These are phyloP conservation scores for Strix uralensis DNA, from an alignment of 2,113 vertebrate species.

Conservation along the genomic window DNA sequence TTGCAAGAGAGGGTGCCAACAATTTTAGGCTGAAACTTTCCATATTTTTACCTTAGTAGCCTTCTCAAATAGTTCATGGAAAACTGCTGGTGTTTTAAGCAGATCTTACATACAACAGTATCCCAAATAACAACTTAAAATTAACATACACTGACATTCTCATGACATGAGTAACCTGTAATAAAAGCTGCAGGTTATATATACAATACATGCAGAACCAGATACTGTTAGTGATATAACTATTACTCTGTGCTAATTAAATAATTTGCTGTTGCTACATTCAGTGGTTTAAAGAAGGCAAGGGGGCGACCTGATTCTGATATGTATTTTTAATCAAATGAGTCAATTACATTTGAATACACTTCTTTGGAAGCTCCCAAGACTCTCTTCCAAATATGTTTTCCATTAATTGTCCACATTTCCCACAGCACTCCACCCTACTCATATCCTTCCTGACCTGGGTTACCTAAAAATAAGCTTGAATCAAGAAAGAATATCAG, in stretches of 20 bases:
- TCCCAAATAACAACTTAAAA: neutral
- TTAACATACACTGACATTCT: neutral
- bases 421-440: constrained; percentile 64
- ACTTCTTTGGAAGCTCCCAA: neutral
- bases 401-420: constrained; percentile 49
- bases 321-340: neutral
- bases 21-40: neutral
- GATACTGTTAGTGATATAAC: neutral
- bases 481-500: constrained; percentile 51
- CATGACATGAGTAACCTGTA: neutral
- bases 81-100: neutral
- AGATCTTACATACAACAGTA: neutral
- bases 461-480: constrained; percentile 69
- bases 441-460: constrained; percentile 75
- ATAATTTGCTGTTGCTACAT: neutral
- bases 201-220: neutral
- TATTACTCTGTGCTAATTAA: neutral
- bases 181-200: neutral
- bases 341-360: neutral
- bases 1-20: neutral
- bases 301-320: neutral
- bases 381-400: constrained; percentile 42
- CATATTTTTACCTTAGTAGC: neutral
- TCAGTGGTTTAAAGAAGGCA: neutral
- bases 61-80: neutral